These are phyloP conservation scores for Hippocampus abdominalis DNA, from an alignment of 2,113 vertebrate species.

Conservation along the genomic window DNA sequence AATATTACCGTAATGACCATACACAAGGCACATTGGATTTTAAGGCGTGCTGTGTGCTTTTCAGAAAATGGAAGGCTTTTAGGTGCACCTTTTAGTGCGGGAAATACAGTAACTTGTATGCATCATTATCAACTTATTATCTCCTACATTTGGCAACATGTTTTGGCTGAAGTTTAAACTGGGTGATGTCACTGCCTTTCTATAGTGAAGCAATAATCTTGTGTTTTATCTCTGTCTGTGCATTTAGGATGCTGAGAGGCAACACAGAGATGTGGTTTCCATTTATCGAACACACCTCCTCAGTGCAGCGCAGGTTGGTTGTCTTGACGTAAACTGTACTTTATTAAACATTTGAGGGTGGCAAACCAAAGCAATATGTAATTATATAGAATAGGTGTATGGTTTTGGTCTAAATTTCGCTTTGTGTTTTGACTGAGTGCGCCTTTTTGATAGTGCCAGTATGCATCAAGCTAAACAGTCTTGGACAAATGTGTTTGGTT, in stretches of 20 bases:
- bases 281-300: constrained; percentile 96
- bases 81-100: no score
- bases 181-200: background rate
- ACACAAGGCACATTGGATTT: no score
- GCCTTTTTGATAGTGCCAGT: background rate
- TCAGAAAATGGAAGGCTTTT: no score
- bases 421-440: background rate
- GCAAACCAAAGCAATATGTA: background rate
- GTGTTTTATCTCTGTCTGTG: background rate
- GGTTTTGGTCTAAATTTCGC: background rate
- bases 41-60: no score
- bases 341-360: background rate
- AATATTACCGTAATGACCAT: no score
- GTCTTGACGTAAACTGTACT: background rate
- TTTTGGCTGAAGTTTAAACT: background rate
- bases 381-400: background rate
- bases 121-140: background rate
- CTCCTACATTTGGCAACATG: background rate
- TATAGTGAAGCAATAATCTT: background rate
- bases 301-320: constrained; percentile 89
- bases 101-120: background rate
- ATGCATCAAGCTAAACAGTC: background rate
- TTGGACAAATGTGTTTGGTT: background rate
- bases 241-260: constrained; percentile 84
- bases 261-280: constrained; percentile 92